Conservation (phyloP, 2,113 vertebrate genomes). For the Delphinus delphis region DNA sequence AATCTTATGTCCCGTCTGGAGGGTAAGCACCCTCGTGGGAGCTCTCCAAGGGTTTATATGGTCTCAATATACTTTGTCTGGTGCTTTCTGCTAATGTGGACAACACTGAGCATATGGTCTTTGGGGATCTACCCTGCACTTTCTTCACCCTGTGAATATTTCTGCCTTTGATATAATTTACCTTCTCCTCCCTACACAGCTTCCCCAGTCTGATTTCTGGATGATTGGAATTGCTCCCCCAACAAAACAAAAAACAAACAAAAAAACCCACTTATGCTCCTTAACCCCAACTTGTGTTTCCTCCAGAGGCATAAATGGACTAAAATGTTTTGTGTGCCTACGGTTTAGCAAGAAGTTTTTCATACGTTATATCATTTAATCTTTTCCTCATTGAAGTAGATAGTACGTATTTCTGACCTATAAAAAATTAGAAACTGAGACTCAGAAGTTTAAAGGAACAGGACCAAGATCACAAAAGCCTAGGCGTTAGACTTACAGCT, state of each 20-base stretch:
- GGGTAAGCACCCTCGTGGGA: neutral
- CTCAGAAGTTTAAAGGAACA: neutral
- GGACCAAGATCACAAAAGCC: neutral
- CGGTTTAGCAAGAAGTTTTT: neutral
- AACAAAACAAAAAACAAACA: neutral
- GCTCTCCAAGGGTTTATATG: neutral
- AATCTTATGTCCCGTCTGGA: neutral
- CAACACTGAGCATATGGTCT: neutral
- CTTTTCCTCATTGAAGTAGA: neutral
- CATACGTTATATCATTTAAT: neutral
- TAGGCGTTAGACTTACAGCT: neutral
- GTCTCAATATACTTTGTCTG: neutral
- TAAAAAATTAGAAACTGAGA: neutral
- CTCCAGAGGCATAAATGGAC: neutral
- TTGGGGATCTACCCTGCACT: neutral
- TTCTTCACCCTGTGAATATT: neutral
- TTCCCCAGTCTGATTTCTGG: neutral
- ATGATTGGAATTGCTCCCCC: constrained; percentile 7
- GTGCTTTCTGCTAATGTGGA: neutral
- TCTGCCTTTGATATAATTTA: constrained; percentile 8
- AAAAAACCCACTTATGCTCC: no score
- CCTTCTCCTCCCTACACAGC: neutral
- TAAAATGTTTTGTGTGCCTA: neutral
- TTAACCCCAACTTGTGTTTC: neutral
- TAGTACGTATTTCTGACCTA: neutral